Conservation (phyloP, 2,888 invertebrate species). For the Steromphala cineraria region DNA sequence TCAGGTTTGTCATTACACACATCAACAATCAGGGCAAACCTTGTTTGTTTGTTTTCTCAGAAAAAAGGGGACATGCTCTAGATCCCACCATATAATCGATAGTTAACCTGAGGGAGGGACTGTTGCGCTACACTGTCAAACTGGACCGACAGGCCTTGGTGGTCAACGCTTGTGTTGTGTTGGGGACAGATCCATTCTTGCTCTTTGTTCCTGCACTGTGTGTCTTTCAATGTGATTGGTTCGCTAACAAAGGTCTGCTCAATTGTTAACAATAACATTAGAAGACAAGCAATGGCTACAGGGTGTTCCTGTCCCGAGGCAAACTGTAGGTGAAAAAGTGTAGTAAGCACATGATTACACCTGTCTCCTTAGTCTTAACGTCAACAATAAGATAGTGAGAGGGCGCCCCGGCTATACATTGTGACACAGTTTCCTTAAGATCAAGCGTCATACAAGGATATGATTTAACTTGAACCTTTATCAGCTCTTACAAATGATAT, state of each 20-base stretch:
- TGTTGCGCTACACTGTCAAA: neutral
- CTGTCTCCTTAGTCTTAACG: neutral
- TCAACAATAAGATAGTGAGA: neutral
- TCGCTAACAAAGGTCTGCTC: neutral
- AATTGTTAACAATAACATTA: constrained; percentile 1
- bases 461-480: neutral
- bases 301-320: neutral
- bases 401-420: neutral
- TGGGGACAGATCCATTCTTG: neutral
- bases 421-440: neutral
- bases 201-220: neutral
- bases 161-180: neutral
- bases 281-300: no score
- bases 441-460: constrained; percentile 1
- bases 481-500: no score
- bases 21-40: neutral
- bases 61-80: constrained; percentile 8
- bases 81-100: neutral
- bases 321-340: no score
- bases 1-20: neutral
- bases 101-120: neutral
- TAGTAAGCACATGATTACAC: neutral
- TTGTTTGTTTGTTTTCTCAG: neutral
- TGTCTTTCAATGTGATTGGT: neutral
- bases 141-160: neutral